A percentile compares a stretch with the other conserved stretches of the same genome.
phyloP scores from a whole-genome alignment of 1,140 invertebrate genomes.

The Caenorhabditis tropicalis region DNA sequence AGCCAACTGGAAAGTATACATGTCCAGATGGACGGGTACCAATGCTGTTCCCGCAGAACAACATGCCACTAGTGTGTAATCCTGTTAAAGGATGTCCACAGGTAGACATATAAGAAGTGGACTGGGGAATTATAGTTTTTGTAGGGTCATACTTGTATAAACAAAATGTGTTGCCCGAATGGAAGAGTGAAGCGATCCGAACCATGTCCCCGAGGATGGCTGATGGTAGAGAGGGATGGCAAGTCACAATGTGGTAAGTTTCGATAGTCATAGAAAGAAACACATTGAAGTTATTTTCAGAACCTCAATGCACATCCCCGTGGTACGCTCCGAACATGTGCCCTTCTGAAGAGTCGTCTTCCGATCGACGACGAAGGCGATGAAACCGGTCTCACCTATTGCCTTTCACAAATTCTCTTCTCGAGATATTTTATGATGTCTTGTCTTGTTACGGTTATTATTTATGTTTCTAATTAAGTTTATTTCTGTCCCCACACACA shows the following conservation, averaged over 20 bases:
- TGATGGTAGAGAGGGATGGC: not conserved
- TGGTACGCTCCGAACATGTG: slow-evolving; percentile 2
- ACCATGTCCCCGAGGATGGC: slow-evolving; percentile 27
- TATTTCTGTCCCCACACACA: not conserved
- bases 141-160: slow-evolving; percentile 54
- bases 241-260: not conserved
- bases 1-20: not conserved
- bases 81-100: slow-evolving; percentile 55
- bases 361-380: slow-evolving; percentile 2
- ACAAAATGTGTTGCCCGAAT: slow-evolving; percentile 59
- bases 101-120: not conserved
- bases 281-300: not conserved
- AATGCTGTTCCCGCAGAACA: slow-evolving; percentile 61
- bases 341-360: not conserved
- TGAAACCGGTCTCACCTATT: not conserved
- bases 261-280: not conserved
- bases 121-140: not conserved
- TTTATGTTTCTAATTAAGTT: not conserved
- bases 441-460: slow-evolving; percentile 29
- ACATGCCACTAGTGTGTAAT: slow-evolving; percentile 59
- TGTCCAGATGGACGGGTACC: slow-evolving; percentile 62
- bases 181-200: slow-evolving; percentile 26
- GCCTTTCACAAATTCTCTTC: not conserved
- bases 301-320: slow-evolving; percentile 1
- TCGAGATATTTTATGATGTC: not conserved